These are phyloP conservation scores for Catocala fraxini DNA, from an alignment of 2,888 invertebrate genomes.

Conservation along the genomic window DNA sequence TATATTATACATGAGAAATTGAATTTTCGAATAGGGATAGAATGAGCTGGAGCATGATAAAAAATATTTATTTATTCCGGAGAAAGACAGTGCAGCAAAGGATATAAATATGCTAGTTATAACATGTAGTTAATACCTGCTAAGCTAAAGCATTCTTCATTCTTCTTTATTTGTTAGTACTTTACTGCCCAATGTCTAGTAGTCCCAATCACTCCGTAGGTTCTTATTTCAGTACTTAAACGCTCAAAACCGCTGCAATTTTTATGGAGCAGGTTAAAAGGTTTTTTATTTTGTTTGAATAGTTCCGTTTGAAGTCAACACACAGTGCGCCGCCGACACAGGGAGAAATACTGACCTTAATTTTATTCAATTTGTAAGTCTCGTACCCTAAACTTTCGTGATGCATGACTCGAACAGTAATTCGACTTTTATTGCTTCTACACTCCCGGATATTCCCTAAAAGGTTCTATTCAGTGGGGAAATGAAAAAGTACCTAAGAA, in stretches of 20 bases:
- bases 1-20: no score
- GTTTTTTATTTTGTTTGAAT: constrained; percentile 32
- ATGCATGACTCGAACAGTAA: constrained; percentile 83
- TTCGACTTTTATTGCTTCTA: constrained; percentile 83
- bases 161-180: no score
- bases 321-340: constrained; percentile 47
- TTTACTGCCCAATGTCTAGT: no score
- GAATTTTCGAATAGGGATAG: no score
- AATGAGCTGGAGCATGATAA: no score
- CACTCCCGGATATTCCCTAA: constrained; percentile 67
- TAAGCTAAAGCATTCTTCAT: no score
- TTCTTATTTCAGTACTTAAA: neutral
- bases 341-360: constrained; percentile 72
- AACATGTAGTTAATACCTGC: no score
- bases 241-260: neutral
- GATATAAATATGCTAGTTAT: no score
- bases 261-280: constrained; percentile 10
- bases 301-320: constrained; percentile 49
- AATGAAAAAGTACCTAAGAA: constrained; percentile 58
- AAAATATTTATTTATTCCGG: no score
- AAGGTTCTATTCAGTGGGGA: constrained; percentile 67
- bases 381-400: constrained; percentile 83
- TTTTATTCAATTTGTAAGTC: constrained; percentile 85
- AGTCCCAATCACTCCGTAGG: no score
- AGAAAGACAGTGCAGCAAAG: no score